These are phyloP conservation scores for Strigops habroptila DNA, from an alignment of 2,113 vertebrate genomes.

Conservation along the genomic window DNA sequence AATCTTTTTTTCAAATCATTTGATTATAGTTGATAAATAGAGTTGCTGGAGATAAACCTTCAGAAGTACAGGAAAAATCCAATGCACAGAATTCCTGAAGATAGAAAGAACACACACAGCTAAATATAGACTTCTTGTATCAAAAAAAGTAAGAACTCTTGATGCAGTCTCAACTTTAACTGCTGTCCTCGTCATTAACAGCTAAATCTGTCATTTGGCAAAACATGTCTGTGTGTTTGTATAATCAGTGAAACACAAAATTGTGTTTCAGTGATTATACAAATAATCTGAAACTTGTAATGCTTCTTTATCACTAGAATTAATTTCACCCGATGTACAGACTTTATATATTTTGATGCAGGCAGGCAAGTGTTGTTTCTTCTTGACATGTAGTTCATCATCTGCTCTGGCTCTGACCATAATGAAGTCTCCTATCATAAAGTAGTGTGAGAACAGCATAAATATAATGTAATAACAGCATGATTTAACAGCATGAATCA, in stretches of 20 bases:
- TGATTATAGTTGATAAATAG: neutral
- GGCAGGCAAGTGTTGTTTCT: neutral
- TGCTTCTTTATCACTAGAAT: neutral
- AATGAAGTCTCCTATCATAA: conserved; percentile 27
- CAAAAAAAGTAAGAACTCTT: neutral
- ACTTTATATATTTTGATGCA: conserved; percentile 1
- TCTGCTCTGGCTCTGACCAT: neutral
- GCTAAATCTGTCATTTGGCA: neutral
- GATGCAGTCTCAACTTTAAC: neutral
- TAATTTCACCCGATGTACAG: neutral
- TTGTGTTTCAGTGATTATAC: neutral
- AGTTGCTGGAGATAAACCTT: neutral
- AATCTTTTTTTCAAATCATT: neutral
- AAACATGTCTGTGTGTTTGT: neutral
- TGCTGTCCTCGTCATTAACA: neutral
- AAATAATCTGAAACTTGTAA: neutral
- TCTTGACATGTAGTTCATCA: neutral
- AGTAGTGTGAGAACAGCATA: conserved; percentile 14
- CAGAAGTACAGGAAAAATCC: neutral
- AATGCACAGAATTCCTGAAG: neutral
- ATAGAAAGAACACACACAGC: neutral
- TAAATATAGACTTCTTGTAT: neutral
- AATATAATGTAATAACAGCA: conserved; percentile 47
- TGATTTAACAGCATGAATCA: conserved; percentile 57
- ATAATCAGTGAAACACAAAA: neutral